phyloP scores from a whole-genome alignment of 2,888 invertebrate species.

The Buathra laborator region DNA sequence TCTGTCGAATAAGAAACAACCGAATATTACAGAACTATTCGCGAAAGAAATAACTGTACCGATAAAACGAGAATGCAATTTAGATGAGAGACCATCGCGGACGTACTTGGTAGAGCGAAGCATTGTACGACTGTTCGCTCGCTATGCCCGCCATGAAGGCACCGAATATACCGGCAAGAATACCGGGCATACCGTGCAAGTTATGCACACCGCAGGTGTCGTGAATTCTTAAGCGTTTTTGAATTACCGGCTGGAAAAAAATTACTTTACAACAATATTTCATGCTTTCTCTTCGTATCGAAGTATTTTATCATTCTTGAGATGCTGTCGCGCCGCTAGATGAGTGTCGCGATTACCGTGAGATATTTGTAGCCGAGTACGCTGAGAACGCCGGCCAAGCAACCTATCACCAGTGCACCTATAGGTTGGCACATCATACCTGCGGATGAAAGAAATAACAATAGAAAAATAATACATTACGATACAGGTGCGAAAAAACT shows the following conservation, averaged over 20 bases:
- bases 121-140: conserved; percentile 88
- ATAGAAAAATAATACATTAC: neutral
- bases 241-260: conserved; percentile 87
- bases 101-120: conserved; percentile 85
- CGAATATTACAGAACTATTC: conserved; percentile 22
- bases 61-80: conserved; percentile 13
- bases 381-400: conserved; percentile 91
- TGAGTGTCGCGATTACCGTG: conserved; percentile 87
- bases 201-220: conserved; percentile 98
- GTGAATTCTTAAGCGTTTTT: conserved; percentile 88
- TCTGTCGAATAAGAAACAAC: conserved; percentile 71
- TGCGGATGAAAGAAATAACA: conserved; percentile 51
- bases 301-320: conserved; percentile 11
- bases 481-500: too few species aligned
- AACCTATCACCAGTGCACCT: conserved; percentile 93
- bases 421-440: conserved; percentile 92
- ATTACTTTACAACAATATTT: conserved; percentile 13
- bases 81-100: neutral
- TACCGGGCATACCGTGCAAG: conserved; percentile 97
- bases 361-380: conserved; percentile 93
- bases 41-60: neutral
- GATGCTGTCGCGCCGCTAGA: neutral
- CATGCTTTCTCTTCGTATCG: neutral
- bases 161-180: conserved; percentile 93
- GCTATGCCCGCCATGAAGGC: conserved; percentile 91